Conservation (phyloP, 2,888 invertebrate species). For the Cetonia aurata region DNA sequence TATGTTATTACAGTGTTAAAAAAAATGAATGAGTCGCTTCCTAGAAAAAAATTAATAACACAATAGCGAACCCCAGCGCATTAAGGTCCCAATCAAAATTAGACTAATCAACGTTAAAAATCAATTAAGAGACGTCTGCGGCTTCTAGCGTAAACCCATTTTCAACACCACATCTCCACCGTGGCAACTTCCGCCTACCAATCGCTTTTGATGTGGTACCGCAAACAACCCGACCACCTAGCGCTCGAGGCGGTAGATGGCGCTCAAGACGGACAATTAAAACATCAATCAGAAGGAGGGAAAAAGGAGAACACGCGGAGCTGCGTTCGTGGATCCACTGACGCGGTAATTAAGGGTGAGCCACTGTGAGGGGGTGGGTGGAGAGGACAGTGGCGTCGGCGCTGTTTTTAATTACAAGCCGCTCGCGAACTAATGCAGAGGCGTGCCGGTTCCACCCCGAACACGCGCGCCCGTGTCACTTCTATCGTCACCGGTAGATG, state of each 20-base stretch:
- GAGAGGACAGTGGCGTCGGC: constrained; percentile 51
- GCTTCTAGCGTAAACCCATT: constrained; percentile 27
- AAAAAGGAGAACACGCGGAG: constrained; percentile 19
- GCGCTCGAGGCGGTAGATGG: constrained; percentile 8
- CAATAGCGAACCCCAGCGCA: constrained; percentile 21
- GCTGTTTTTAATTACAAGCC: constrained; percentile 53
- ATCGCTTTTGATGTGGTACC: constrained; percentile 26
- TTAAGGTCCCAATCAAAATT: constrained; percentile 38
- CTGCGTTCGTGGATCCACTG: neutral
- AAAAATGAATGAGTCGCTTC: constrained; percentile 1
- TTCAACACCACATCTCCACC: constrained; percentile 28
- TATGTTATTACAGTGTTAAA: neutral
- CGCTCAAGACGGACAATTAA: constrained; percentile 42
- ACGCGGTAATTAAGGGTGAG: constrained; percentile 1
- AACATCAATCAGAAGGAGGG: constrained; percentile 43
- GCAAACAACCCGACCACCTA: neutral
- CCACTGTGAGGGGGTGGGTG: constrained; percentile 39
- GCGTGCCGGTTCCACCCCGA: constrained; percentile 51
- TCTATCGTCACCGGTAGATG: constrained; percentile 40
- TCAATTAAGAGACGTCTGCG: constrained; percentile 24
- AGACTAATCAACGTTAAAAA: constrained; percentile 33
- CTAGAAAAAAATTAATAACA: constrained; percentile 22
- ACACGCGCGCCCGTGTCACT: constrained; percentile 54
- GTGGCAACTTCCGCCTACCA: constrained; percentile 28
- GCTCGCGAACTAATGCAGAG: constrained; percentile 53